Conservation (phyloP, 2,113 vertebrate species). For the Semnornis frantzii region DNA sequence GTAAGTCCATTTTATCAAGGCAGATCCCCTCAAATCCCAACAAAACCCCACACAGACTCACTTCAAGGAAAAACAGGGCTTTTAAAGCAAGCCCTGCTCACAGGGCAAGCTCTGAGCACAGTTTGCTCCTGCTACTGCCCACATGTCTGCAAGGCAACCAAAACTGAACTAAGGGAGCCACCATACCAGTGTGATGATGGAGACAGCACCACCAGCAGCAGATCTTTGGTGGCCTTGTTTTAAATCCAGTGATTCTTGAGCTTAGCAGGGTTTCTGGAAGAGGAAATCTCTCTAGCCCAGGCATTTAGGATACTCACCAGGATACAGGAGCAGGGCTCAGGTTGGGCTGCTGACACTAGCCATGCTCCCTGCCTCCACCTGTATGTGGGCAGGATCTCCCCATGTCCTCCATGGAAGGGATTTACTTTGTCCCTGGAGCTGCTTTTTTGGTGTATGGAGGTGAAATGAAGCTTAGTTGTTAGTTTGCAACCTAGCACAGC, state of each 20-base stretch:
- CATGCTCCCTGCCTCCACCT: not conserved
- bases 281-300: not conserved
- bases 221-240: not conserved
- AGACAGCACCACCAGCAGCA: not conserved
- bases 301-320: not conserved
- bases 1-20: not conserved
- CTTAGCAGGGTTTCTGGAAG: not conserved
- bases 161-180: accelerated
- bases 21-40: not conserved
- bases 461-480: accelerated
- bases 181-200: accelerated
- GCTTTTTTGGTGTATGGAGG: not conserved
- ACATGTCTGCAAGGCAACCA: accelerated
- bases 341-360: not conserved
- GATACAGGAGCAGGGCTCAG: not conserved
- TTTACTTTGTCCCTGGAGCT: not conserved
- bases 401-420: accelerated
- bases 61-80: not conserved
- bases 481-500: accelerated
- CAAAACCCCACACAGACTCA: accelerated
- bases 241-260: not conserved
- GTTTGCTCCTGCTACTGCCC: not conserved
- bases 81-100: not conserved
- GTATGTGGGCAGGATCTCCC: not conserved
- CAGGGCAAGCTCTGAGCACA: not conserved